Evolutionary conservation across 2,797 vertebrate species (phyloP).

Genomic region (Enteromius mattozi): DNA sequence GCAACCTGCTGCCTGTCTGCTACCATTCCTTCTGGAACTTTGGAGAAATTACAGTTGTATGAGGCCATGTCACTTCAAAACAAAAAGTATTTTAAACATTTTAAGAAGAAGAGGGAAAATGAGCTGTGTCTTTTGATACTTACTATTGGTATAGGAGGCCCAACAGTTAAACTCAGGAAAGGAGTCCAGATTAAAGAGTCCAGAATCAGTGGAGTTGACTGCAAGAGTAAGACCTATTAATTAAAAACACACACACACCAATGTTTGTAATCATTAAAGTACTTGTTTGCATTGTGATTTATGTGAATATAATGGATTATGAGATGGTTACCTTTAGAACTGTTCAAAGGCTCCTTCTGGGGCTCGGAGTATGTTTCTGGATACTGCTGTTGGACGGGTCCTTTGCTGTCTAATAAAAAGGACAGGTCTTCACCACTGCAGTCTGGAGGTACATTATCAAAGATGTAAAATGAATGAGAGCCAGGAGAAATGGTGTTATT

Average conservation of each 20-base stretch:
- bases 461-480: constrained; percentile 62
- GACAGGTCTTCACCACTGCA: constrained; percentile 83
- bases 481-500: constrained; percentile 12
- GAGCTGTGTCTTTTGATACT: constrained; percentile 28
- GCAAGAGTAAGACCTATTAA: constrained; percentile 2
- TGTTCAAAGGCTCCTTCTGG: constrained; percentile 55
- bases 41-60: background rate
- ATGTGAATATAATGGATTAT: background rate
- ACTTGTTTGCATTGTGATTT: background rate
- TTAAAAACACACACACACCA: background rate
- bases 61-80: background rate
- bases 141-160: constrained; percentile 77
- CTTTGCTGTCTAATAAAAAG: constrained; percentile 83
- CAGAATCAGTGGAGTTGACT: constrained; percentile 66
- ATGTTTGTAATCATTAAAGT: background rate
- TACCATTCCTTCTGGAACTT: constrained; percentile 64
- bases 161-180: constrained; percentile 80
- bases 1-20: constrained; percentile 68
- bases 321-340: constrained; percentile 70
- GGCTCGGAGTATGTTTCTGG: constrained; percentile 54
- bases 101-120: background rate
- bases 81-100: background rate
- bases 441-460: constrained; percentile 75
- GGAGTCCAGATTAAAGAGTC: constrained; percentile 76
- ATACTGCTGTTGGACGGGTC: constrained; percentile 69